Evolutionary conservation across 37 sponge, comb jelly and placozoan species (phyloP).

Genomic region (Eunapius fragilis): DNA sequence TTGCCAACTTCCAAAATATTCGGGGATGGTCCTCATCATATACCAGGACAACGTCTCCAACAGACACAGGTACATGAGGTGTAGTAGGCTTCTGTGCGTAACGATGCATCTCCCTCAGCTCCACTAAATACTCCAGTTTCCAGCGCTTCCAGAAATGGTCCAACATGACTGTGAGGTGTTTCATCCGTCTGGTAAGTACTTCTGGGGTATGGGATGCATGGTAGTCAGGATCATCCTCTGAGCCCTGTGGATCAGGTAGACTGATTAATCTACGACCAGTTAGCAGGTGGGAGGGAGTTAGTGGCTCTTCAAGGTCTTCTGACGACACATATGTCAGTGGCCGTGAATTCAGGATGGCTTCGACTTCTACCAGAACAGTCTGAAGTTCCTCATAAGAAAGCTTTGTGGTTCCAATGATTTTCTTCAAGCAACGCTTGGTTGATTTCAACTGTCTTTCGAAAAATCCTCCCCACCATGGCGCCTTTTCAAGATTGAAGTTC

Average conservation of each 20-base stretch:
- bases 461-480: conserved; percentile 31
- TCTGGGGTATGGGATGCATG: too few relatives aligned
- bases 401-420: neutral
- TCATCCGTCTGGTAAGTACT: neutral
- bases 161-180: neutral
- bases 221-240: neutral
- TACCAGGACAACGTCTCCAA: conserved; percentile 27
- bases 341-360: conserved; percentile 28
- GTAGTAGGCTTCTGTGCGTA: neutral
- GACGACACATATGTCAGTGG: conserved; percentile 34
- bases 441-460: conserved; percentile 26
- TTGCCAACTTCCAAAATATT: conserved; percentile 18
- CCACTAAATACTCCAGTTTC: conserved; percentile 15
- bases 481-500: conserved; percentile 11
- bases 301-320: conserved; percentile 13
- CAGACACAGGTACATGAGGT: neutral
- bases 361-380: conserved; percentile 14
- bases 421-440: conserved; percentile 22
- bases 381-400: conserved; percentile 20
- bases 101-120: neutral
- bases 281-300: conserved; percentile 40
- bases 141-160: conserved; percentile 22
- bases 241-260: conserved; percentile 24
- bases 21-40: conserved; percentile 22
- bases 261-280: conserved; percentile 6